Conservation (phyloP, 2,113 vertebrate species). For the Otus sunia region DNA sequence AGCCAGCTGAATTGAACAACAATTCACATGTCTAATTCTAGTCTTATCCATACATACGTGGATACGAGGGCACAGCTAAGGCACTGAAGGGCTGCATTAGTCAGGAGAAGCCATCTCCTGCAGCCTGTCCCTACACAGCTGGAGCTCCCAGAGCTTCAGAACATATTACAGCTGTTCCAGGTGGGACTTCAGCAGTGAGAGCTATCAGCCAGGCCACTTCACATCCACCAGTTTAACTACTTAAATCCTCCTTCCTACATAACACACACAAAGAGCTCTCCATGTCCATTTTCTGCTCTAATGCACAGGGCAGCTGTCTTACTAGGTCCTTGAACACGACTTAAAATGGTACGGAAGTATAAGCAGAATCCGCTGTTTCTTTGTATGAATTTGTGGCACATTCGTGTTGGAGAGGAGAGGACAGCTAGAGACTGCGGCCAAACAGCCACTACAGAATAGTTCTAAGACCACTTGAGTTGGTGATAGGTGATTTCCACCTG, state of each 20-base stretch:
- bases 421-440: not conserved
- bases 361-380: not conserved
- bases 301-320: fast-evolving
- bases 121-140: not conserved
- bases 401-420: not conserved
- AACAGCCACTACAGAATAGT: not conserved
- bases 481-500: not conserved
- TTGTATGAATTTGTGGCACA: not conserved
- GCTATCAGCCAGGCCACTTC: not conserved
- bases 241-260: not conserved
- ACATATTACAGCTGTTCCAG: not conserved
- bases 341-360: not conserved
- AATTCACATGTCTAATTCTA: not conserved
- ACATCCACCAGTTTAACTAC: not conserved
- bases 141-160: not conserved
- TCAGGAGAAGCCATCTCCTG: not conserved
- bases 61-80: not conserved
- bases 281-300: not conserved
- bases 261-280: not conserved
- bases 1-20: not conserved
- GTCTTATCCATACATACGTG: fast-evolving
- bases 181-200: not conserved
- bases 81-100: not conserved
- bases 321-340: fast-evolving
- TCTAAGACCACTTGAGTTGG: not conserved